Conservation (phyloP, 1,140 invertebrate genomes). For the Plectus sambesii region DNA sequence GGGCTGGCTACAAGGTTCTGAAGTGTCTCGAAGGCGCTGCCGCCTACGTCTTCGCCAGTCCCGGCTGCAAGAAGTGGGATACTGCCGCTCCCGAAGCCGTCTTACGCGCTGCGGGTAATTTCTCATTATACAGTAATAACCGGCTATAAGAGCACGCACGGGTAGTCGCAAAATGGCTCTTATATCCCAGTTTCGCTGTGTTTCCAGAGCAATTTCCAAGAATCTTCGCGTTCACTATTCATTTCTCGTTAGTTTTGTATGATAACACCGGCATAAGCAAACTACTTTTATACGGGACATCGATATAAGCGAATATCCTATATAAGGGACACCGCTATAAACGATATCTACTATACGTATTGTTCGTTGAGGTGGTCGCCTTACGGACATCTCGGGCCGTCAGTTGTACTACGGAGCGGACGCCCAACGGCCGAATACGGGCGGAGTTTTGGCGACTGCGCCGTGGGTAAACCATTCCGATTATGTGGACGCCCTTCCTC, state of each 20-base stretch:
- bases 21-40: constrained; percentile 75
- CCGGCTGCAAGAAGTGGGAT: constrained; percentile 95
- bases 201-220: neutral
- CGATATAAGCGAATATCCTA: neutral
- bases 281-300: neutral
- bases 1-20: constrained; percentile 83
- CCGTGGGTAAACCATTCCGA: constrained; percentile 37
- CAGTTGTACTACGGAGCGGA: constrained; percentile 62
- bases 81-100: constrained; percentile 94
- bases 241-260: neutral
- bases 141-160: neutral
- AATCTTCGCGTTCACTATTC: neutral
- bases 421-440: constrained; percentile 58
- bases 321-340: no score
- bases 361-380: constrained; percentile 55
- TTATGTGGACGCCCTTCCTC: constrained; percentile 34
- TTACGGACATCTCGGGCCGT: constrained; percentile 80
- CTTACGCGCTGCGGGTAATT: constrained; percentile 56
- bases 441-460: constrained; percentile 73
- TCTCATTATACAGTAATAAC: neutral
- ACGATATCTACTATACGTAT: neutral
- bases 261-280: neutral
- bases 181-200: neutral
- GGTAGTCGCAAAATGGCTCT: neutral
- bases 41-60: constrained; percentile 87